Evolutionary conservation across 1,140 invertebrate species (phyloP).

Genomic region (Drosophila punjabiensis): DNA sequence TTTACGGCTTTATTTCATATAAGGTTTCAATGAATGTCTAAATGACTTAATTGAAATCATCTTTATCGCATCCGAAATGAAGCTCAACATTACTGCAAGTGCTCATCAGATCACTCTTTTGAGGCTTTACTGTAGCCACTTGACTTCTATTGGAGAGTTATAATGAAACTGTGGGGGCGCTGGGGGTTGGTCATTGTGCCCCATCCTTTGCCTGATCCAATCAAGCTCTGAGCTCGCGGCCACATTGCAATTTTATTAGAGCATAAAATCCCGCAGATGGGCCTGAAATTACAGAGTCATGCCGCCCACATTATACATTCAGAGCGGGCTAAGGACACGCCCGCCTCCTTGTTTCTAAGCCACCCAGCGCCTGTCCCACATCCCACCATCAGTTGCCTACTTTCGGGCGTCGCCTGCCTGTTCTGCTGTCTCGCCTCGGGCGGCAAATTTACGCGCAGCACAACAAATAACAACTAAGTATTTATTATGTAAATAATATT

Average conservation of each 20-base stretch:
- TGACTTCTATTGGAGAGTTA: not conserved
- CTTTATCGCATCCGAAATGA: not conserved
- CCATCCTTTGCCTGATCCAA: slow-evolving; percentile 55
- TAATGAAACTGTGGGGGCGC: slow-evolving; percentile 7
- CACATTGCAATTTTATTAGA: slow-evolving; percentile 57
- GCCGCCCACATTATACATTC: slow-evolving; percentile 44
- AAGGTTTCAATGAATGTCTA: not conserved
- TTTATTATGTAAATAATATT: slow-evolving; percentile 82
- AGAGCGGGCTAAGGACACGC: slow-evolving; percentile 13
- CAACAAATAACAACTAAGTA: slow-evolving; percentile 78
- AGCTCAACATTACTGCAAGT: not conserved
- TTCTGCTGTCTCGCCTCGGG: slow-evolving; percentile 47
- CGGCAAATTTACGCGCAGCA: slow-evolving; percentile 67
- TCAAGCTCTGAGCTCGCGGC: slow-evolving; percentile 61
- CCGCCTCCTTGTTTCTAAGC: not conserved
- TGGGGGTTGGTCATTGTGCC: slow-evolving; percentile 11
- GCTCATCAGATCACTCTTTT: too few species aligned
- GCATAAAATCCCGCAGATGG: slow-evolving; percentile 67
- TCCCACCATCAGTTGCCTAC: slow-evolving; percentile 20
- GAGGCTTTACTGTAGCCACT: slow-evolving; percentile 1
- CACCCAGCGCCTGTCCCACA: not conserved
- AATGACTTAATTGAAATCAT: not conserved
- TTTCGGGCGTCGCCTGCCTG: slow-evolving; percentile 23
- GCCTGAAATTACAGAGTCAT: slow-evolving; percentile 45
- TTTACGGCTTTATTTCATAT: too few species aligned